Conservation (phyloP, 2,888 invertebrate genomes). For the Mythimna albipuncta region DNA sequence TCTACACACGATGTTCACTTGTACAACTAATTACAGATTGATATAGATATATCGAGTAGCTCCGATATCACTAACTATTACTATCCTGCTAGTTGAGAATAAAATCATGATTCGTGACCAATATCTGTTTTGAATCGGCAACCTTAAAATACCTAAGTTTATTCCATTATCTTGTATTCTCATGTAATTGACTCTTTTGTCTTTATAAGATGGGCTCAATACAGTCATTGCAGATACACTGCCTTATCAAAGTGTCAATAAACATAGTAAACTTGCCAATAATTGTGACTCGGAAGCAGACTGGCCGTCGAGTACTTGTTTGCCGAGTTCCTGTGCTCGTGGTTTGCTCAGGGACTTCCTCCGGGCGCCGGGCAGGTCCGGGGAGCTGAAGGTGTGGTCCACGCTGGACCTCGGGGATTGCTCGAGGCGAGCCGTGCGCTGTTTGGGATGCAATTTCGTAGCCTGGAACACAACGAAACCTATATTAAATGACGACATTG, state of each 20-base stretch:
- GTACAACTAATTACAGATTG: too few species aligned
- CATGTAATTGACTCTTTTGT: too few species aligned
- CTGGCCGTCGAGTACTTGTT: constrained; percentile 63
- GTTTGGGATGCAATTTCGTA: constrained; percentile 57
- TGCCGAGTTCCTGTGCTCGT: constrained; percentile 43
- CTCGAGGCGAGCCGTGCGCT: constrained; percentile 57
- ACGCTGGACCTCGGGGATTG: constrained; percentile 60
- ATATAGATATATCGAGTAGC: too few species aligned
- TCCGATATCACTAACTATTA: too few species aligned
- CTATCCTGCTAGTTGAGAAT: too few species aligned
- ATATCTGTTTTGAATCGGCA: too few species aligned
- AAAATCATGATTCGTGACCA: too few species aligned
- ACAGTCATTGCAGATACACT: background rate
- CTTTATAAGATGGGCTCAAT: background rate
- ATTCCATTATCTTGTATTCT: too few species aligned
- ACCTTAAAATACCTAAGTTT: too few species aligned
- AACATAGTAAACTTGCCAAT: constrained; percentile 63
- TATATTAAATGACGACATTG: background rate
- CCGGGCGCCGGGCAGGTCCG: constrained; percentile 63
- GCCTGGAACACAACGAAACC: constrained; percentile 17
- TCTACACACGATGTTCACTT: too few species aligned
- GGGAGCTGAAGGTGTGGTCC: constrained; percentile 71
- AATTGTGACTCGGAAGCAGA: constrained; percentile 77
- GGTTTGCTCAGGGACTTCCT: constrained; percentile 21
- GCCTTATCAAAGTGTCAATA: background rate